Conservation (phyloP, 2,797 vertebrate species). For the Vipera latastei region DNA sequence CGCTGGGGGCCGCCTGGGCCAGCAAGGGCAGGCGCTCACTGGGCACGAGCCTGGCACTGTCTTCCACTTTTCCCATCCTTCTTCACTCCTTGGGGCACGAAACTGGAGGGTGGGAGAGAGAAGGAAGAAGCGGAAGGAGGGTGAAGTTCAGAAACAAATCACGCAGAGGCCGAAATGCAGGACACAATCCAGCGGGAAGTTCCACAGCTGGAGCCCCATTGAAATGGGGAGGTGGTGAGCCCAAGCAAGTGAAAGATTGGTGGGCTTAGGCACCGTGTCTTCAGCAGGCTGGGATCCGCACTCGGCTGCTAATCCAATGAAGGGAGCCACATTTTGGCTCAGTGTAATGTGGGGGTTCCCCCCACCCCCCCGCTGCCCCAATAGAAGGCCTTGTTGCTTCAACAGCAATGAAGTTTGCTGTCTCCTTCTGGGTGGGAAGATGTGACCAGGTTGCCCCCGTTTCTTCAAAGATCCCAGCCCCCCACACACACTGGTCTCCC, state of each 20-base stretch:
- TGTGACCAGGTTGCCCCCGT: too few species aligned
- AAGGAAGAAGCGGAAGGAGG: background rate
- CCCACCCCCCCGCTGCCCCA: too few species aligned
- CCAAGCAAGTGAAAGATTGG: too few species aligned
- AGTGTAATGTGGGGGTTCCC: background rate
- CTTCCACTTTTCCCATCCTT: slow-evolving; percentile 22
- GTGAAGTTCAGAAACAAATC: background rate
- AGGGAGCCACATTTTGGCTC: background rate
- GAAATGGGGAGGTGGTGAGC: too few species aligned
- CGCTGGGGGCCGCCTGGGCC: slow-evolving; percentile 33
- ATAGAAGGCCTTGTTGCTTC: background rate
- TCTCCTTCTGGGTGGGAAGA: too few species aligned
- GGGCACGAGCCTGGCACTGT: slow-evolving; percentile 63
- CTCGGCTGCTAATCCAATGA: too few species aligned
- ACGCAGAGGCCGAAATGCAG: background rate
- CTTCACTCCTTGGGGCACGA: background rate
- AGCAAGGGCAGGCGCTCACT: slow-evolving; percentile 36
- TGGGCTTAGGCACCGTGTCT: background rate
- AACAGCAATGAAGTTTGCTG: background rate
- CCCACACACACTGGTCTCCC: background rate
- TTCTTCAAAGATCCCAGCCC: background rate
- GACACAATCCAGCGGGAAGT: background rate
- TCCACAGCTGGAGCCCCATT: too few species aligned
- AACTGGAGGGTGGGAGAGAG: slow-evolving; percentile 8
- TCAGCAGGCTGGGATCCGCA: background rate